Conservation (phyloP, 2,888 invertebrate genomes). For the Acanthopleura granulata region DNA sequence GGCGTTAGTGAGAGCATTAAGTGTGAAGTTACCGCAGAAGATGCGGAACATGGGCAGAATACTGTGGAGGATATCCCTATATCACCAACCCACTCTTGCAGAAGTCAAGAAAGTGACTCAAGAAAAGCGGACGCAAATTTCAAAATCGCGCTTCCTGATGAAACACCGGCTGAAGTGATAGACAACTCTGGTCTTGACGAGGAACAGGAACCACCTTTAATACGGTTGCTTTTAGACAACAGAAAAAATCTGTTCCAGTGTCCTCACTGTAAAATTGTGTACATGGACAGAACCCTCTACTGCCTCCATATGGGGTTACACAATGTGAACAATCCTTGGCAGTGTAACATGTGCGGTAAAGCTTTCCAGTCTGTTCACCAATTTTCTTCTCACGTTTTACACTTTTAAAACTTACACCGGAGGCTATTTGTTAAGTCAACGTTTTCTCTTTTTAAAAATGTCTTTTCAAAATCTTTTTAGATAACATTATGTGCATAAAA, state of each 20-base stretch:
- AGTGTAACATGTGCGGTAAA: slow-evolving; percentile 97
- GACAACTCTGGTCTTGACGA: neutral
- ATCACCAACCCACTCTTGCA: neutral
- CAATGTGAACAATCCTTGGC: slow-evolving; percentile 96
- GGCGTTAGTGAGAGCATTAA: neutral
- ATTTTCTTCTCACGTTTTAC: slow-evolving; percentile 78
- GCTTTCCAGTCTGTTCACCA: slow-evolving; percentile 95
- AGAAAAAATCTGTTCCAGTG: slow-evolving; percentile 71
- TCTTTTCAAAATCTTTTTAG: too few relatives aligned
- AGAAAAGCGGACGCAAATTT: neutral
- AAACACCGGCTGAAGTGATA: neutral
- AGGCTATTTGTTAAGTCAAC: too few relatives aligned
- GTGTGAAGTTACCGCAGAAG: neutral
- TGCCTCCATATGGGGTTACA: slow-evolving; percentile 98
- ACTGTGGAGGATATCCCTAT: too few relatives aligned
- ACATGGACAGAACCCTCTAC: slow-evolving; percentile 95
- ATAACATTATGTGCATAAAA: too few relatives aligned
- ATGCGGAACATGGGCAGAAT: neutral
- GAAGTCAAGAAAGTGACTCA: neutral
- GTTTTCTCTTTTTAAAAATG: too few relatives aligned
- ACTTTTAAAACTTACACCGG: slow-evolving; percentile 26
- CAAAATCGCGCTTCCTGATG: neutral
- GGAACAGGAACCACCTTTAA: neutral
- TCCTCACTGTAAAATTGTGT: slow-evolving; percentile 92
- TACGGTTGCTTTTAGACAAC: slow-evolving; percentile 21